These are phyloP conservation scores for Halictus quadricinctus DNA, from an alignment of 2,888 invertebrate species.

Conservation along the genomic window DNA sequence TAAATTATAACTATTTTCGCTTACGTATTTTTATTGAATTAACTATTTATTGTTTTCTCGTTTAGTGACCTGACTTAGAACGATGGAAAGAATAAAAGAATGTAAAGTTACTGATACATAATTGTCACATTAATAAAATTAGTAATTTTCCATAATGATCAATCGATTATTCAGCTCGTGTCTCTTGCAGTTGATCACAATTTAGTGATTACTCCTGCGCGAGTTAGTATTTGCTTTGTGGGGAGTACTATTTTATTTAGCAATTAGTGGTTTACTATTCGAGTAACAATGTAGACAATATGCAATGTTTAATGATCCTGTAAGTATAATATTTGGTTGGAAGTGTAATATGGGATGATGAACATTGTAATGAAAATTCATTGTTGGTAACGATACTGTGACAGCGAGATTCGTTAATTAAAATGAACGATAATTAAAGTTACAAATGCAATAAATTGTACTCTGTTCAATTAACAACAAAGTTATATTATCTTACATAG, in stretches of 20 bases:
- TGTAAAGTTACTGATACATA: background rate
- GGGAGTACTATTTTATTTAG: background rate
- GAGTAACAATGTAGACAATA: background rate
- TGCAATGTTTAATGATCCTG: background rate
- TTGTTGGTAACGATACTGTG: background rate
- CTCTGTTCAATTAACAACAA: too few relatives aligned
- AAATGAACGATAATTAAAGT: background rate
- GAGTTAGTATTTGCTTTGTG: background rate
- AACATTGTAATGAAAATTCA: background rate
- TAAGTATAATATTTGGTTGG: background rate
- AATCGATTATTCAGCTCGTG: background rate
- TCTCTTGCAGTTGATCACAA: background rate
- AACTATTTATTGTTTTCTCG: background rate
- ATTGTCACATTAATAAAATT: background rate
- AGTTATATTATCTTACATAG: too few relatives aligned
- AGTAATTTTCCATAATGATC: background rate
- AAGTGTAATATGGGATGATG: background rate
- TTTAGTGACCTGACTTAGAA: background rate
- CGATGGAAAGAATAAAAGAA: background rate
- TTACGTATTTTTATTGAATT: background rate
- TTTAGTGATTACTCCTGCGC: background rate
- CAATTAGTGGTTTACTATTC: background rate
- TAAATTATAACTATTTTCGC: background rate
- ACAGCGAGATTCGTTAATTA: background rate
- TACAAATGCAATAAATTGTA: background rate